Base-by-base conservation (phyloP, 30 jellyfish, hydroid and myxozoan species). In the Aurelia aurita region DNA sequence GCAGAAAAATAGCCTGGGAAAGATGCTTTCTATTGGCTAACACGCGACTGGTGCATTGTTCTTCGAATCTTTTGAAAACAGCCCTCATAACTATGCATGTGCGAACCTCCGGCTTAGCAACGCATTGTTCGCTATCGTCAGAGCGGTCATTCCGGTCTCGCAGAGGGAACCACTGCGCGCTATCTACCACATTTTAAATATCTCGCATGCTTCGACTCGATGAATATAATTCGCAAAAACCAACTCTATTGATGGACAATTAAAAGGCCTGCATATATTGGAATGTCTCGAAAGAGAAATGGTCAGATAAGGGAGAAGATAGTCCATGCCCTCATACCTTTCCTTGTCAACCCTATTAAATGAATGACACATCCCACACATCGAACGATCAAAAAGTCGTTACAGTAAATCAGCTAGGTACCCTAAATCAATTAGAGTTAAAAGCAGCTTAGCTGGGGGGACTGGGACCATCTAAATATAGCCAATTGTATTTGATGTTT, bases 21-120 rank as follows among this genome's bases (percentile, higher is more conserved):
- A 35, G 74, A 63, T 43, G 22, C 22, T 45, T 83, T 72, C 87
- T 58, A 83, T 83, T 83, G 93, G 93, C 80, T 44, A 75, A 58
- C 76, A 70, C 59, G 72, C 80, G 81, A 83, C 77, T 55, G 39
- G 87, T 82, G 31, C 44, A 83, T 83, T 83, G 93, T 83, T 60
- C 72, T 9, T 15, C 35, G 31, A 23, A 74, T 58, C 70, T 23
- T 20, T 68, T 46, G 25, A 67, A 51, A 32, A 74, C 27, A 28
- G 20, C 47, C 63, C 86, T 55, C 86, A 32, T 77, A 11, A 63
- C 35, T 71, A 26, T 71, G 44, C 27, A 43, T 19, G 88, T 34
- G 62, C n/a, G 25, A 64, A 71, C 85, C 93, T 70, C 93, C 93
- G 93, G 93, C 44, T 72, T 54, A 51, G 25, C 27, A 47, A 54